A percentile compares a stretch with the other conserved stretches of the same genome.
phyloP scores from a whole-genome alignment of 1,140 invertebrate genomes.

The Trypoxylus dichotomus region DNA sequence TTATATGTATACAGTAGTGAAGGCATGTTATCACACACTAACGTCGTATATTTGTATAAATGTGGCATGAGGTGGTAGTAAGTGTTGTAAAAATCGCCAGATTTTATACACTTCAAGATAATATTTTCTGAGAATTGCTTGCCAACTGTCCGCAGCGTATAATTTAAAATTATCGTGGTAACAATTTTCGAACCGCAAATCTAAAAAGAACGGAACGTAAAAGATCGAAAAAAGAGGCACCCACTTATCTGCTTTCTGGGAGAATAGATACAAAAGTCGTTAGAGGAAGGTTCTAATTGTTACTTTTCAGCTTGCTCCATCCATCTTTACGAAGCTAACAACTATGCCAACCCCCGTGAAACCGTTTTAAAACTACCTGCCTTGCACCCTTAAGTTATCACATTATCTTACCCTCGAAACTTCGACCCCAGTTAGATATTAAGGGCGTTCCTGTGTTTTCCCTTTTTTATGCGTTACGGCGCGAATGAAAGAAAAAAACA shows the following conservation, averaged over 20 bases:
- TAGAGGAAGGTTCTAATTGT: conserved; percentile 43
- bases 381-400: conserved; percentile 38
- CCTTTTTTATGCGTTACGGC: not conserved
- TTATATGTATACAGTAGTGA: not conserved
- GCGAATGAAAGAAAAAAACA: conserved; percentile 15
- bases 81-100: not conserved
- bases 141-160: not conserved
- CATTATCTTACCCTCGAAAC: conserved; percentile 36
- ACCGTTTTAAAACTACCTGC: conserved; percentile 46
- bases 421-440: conserved; percentile 35
- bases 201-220: conserved; percentile 10
- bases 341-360: conserved; percentile 35
- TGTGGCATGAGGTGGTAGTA: not conserved
- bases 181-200: conserved; percentile 26
- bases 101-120: not conserved
- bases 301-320: conserved; percentile 41
- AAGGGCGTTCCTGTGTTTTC: conserved; percentile 27
- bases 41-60: not conserved
- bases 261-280: conserved; percentile 46
- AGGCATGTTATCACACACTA: not conserved
- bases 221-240: conserved; percentile 37
- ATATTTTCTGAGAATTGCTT: conserved; percentile 2
- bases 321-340: conserved; percentile 44
- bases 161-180: conserved; percentile 18
- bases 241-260: conserved; percentile 45